Evolutionary conservation across 2,797 vertebrate species (phyloP), one percentile per base, ranked within the genome.

Genomic region (Danio aesculapii): DNA sequence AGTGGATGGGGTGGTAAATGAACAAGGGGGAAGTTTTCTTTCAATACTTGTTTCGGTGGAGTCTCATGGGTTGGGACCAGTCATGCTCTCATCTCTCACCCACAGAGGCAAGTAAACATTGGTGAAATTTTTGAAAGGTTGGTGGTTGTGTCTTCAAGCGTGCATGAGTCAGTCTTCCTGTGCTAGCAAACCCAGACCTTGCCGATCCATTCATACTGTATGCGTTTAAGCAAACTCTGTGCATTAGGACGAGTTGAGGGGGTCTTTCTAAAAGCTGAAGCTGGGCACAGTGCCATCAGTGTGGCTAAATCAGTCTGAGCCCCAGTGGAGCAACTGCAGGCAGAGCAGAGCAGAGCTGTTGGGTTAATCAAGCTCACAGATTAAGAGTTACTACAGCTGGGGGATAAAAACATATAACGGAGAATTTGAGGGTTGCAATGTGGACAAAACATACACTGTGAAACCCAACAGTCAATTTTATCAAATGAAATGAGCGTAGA

Each of bases 341-440:
- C 90, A 93, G 92, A 88, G 89, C 90, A 90, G 88, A 7, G 49
- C 88, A 88, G 89, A 0, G 89, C 88, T 87, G 19, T 88, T 86
- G 91, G 93, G 92, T 91, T 94, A 94, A 95, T 95, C 94, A 95
- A 95, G 92, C 93, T 93, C 93, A 94, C 90, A 93, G 94, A 95
- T 92, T 94, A 95, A 93, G 91, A 92, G 88, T 93, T 78, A 49
- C 89, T 91, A 92, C 92, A 95, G 92, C 94, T 93, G 92, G 89
- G 92, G 92, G 92, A 93, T 90, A 91, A 92, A 88, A 92, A 91
- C 86, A 84, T 92, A 89, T 90, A 88, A 83, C 89, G 90, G 90
- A 88, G 91, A 91, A 57, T 84, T 47, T 75, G 46, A 84, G 72
- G 76, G 39, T 68, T 81, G 44, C 19, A 39, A 57, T 47, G 17